Base-by-base conservation (phyloP, 2,113 vertebrate species). In the Pedionomus torquatus region DNA sequence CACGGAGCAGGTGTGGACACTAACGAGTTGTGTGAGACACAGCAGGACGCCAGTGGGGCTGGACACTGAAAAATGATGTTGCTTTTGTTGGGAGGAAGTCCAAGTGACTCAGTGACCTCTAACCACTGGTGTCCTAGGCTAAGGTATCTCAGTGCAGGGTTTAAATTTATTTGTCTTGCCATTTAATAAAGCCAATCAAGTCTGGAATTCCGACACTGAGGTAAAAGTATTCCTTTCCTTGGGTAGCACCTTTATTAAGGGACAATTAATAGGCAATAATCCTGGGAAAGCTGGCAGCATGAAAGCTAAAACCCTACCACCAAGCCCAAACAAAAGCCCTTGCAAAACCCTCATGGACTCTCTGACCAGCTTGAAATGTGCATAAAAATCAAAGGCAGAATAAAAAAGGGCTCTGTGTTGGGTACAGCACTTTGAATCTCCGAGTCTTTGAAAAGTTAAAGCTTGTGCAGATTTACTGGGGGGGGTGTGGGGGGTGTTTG, bases 341-440 rank as follows among this genome's bases (percentile, higher is more conserved):
- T 83, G 66, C 72, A 90, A 79, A 87, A 79, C 17, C 52, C 57
- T 39, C 66, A 2, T 9, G 43, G 95, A 91, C 95, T 97, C 95
- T 83, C 79, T 65, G 84, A 97, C 93, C 96, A 97, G 96, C 95
- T 96, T 88, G 91, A 96, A 98, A 97, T 19, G 78, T 90, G 94
- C 94, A 97, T 89, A 95, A 97, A 97, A 98, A 98, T 97, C 97
- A 98, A 97, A 98, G 96, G 93, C 44, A 63, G 87, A 95, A 97
- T 90, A 83, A 71, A 97, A 97, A 98, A 97, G 96, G 93, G 76
- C 95, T 95, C 98, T 98, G 97, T 98, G 98, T 97, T 96, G 93
- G 94, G 81, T 81, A 97, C 64, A 83, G 88, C 64, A 86, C 97
- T 98, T 96, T 97, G 97, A 98, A 97, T 96, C 96, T 93, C 71